Evolutionary conservation across 2,888 invertebrate genomes (phyloP).

Genomic region (Thymelicus lineola): DNA sequence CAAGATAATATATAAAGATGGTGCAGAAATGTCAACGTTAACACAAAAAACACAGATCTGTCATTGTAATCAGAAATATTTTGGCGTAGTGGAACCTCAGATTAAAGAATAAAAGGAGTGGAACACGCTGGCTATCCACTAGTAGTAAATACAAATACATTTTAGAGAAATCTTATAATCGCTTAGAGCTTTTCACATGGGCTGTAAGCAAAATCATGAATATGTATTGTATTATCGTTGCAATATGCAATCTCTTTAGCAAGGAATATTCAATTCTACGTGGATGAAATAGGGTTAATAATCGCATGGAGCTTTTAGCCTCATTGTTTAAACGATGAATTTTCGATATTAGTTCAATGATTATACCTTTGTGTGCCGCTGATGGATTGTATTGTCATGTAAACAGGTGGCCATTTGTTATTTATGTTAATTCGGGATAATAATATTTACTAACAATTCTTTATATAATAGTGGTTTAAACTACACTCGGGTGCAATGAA

Average conservation of each 20-base stretch:
- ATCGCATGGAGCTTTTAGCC: neutral
- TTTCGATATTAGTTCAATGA: constrained; percentile 24
- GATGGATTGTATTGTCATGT: constrained; percentile 27
- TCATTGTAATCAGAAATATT: too few species aligned
- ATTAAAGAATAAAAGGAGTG: too few species aligned
- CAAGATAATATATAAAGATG: too few species aligned
- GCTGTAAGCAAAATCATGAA: constrained; percentile 14
- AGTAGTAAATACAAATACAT: too few species aligned
- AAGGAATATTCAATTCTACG: neutral
- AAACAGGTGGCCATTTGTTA: constrained; percentile 12
- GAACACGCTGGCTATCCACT: too few species aligned
- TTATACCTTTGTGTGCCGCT: constrained; percentile 14
- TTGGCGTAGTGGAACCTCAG: too few species aligned
- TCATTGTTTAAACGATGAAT: constrained; percentile 10
- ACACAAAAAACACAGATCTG: too few species aligned
- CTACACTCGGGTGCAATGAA: too few species aligned
- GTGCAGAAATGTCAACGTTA: too few species aligned
- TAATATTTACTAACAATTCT: neutral
- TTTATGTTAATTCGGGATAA: neutral
- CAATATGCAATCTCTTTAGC: neutral
- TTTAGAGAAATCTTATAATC: neutral
- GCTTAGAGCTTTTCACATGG: neutral
- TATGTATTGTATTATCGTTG: constrained; percentile 31
- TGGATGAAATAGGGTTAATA: constrained; percentile 9
- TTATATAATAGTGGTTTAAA: too few species aligned